Evolutionary conservation across 2,113 vertebrate species (phyloP).

Genomic region (Mus pahari): DNA sequence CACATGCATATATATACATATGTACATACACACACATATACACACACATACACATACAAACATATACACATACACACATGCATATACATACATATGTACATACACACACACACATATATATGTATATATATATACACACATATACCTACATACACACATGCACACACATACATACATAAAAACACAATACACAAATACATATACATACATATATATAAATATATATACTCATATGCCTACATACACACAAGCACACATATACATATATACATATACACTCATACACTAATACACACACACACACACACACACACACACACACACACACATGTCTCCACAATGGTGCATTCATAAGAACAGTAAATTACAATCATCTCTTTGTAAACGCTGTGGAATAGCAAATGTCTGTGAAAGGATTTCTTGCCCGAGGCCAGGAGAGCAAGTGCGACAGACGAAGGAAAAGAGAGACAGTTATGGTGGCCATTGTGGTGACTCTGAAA

Average conservation of each 20-base stretch:
- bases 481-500: neutral
- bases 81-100: neutral
- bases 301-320: neutral
- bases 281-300: too few relatives aligned
- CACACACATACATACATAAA: too few relatives aligned
- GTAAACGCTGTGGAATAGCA: neutral
- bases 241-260: too few relatives aligned
- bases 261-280: too few relatives aligned
- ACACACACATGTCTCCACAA: neutral
- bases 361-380: neutral
- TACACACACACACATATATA: neutral
- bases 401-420: neutral
- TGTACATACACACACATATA: neutral
- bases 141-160: too few relatives aligned
- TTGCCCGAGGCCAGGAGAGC: neutral
- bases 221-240: too few relatives aligned
- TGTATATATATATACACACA: too few relatives aligned
- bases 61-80: neutral
- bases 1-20: too few relatives aligned
- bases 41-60: too few relatives aligned
- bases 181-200: accelerated
- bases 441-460: neutral
- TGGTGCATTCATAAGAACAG: too few relatives aligned
- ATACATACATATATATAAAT: neutral
- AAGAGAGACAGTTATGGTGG: neutral